Evolutionary conservation across 2,888 invertebrate genomes (phyloP), one percentile per base, ranked within the genome.

Genomic region (Odontocerum albicorne): DNA sequence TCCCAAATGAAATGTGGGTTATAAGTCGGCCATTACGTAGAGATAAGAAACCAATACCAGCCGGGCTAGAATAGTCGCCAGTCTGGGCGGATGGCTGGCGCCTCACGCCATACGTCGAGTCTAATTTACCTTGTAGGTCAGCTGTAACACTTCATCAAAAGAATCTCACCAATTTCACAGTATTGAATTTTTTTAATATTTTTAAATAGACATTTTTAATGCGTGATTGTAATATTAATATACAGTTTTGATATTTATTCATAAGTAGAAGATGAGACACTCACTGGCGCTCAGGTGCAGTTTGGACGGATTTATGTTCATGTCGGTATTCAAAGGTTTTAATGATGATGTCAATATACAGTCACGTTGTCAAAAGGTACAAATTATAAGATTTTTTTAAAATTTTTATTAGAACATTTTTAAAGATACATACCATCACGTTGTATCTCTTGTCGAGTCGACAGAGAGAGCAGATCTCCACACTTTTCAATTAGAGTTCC

Each of bases 31-130:
- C 39, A 46, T 54, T 54, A 55, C 54, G 47, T 49, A 54, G 49
- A 49, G 43, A 49, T 49, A 55, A 49, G 49, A 35, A 55, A 31
- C 54, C 49, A 55, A 55, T 55, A 49, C 47, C 54, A 49, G 55
- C 46, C 39, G 49, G 49, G 49, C 49, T 49, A 46, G 36, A 49
- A 39, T 44, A 44, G 55, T 49, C 49, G 55, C 49, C 55, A 49
- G 55, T 50, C 49, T 45, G 39, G 45, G 50, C 55, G 50, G 50
- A 50, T 40, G 50, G 8, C 45, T 50, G 55, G 50, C 55, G 55
- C 55, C 55, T 44, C 50, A 50, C 40, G 55, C 43, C 46, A 46
- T 32, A 39, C 36, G 46, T 20, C 42, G 40, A 19, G n/a, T n/a
- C 19, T 16, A 13, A 6, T 22, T 27, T 12, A 33, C 7, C 12